Evolutionary conservation across 2,113 vertebrate species (phyloP).

Genomic region (Gasterosteus aculeatus): DNA sequence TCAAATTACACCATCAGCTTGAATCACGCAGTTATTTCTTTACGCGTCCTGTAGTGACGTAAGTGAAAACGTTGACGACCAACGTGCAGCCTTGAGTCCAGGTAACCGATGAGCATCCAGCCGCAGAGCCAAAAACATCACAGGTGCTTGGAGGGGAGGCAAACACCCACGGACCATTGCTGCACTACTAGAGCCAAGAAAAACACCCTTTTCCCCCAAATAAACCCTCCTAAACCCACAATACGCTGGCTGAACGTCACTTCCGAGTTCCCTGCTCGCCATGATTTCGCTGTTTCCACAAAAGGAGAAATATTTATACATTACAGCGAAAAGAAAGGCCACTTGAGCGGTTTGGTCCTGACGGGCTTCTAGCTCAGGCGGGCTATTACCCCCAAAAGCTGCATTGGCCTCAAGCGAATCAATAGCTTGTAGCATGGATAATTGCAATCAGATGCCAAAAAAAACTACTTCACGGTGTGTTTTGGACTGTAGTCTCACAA

Average conservation of each 20-base stretch:
- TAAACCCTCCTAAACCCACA: not conserved
- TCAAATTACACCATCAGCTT: conserved; percentile 35
- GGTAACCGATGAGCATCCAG: too few relatives aligned
- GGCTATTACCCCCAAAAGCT: not conserved
- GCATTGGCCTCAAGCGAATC: not conserved
- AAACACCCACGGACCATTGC: not conserved
- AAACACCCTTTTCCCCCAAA: not conserved
- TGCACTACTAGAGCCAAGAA: not conserved
- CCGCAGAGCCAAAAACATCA: not conserved
- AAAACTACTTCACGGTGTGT: not conserved
- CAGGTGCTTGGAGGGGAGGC: not conserved
- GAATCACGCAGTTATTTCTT: not conserved
- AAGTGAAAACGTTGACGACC: not conserved
- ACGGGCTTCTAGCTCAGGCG: not conserved
- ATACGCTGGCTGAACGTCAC: not conserved
- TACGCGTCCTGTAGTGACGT: not conserved
- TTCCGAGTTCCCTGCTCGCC: not conserved
- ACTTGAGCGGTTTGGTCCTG: not conserved
- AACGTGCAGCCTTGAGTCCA: not conserved
- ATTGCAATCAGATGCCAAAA: not conserved
- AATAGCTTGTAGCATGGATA: not conserved
- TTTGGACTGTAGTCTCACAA: not conserved
- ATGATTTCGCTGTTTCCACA: not conserved
- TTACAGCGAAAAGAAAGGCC: too few relatives aligned
- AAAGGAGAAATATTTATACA: not conserved